Conservation (phyloP, 2,797 vertebrate species). For the Dipus sagitta region DNA sequence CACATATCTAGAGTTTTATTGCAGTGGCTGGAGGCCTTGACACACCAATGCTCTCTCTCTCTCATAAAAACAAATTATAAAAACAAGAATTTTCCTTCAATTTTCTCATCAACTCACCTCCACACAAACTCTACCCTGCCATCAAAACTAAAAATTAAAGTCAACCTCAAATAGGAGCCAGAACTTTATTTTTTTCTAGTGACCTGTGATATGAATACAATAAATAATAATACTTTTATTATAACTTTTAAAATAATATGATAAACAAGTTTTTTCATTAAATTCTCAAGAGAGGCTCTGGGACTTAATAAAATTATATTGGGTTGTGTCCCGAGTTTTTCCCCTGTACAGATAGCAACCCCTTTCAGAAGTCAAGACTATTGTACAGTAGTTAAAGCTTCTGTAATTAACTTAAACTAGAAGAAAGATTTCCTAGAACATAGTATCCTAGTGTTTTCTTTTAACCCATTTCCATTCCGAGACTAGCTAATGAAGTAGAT, state of each 20-base stretch:
- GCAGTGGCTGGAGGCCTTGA: too few species aligned
- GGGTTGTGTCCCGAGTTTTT: background rate
- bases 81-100: background rate
- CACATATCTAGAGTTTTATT: too few species aligned
- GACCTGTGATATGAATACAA: background rate
- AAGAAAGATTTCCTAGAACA: background rate
- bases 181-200: slow-evolving; percentile 44
- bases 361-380: slow-evolving; percentile 33
- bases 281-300: slow-evolving; percentile 17
- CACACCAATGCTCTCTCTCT: too few species aligned
- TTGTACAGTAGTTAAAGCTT: background rate
- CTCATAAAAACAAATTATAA: too few species aligned
- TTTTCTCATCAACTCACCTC: background rate
- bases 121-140: background rate
- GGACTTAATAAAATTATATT: background rate
- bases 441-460: background rate
- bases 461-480: background rate
- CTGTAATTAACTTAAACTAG: background rate
- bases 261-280: slow-evolving; percentile 22
- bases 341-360: background rate
- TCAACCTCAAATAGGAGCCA: slow-evolving; percentile 17
- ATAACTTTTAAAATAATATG: slow-evolving; percentile 17
- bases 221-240: background rate
- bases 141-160: background rate
- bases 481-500: background rate